These are phyloP conservation scores for Lymantria dispar DNA, from an alignment of 2,888 invertebrate genomes.

Conservation along the genomic window DNA sequence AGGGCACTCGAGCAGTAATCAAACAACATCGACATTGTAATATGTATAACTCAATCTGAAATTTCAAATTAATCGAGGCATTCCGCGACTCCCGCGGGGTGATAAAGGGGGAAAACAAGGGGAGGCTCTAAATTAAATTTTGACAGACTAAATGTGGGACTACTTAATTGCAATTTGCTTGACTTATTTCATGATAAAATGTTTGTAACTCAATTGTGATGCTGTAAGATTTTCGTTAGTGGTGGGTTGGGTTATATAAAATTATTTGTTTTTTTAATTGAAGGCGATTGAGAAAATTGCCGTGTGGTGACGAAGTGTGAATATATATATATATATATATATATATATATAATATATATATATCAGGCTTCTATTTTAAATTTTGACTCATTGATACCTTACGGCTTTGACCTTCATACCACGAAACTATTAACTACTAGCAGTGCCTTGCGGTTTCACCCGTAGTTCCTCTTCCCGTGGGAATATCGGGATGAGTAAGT, in stretches of 20 bases:
- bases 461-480: too few species aligned
- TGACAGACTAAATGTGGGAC: constrained; percentile 42
- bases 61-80: constrained; percentile 49
- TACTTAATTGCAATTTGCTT: constrained; percentile 59
- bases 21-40: constrained; percentile 26
- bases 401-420: too few species aligned
- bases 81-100: constrained; percentile 22
- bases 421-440: too few species aligned
- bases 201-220: constrained; percentile 31
- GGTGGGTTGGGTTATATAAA: constrained; percentile 3
- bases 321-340: too few species aligned
- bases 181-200: constrained; percentile 46
- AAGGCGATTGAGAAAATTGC: too few species aligned
- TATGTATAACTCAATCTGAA: constrained; percentile 43
- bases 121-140: constrained; percentile 51
- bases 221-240: constrained; percentile 25
- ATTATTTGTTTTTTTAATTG: too few species aligned
- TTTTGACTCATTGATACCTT: too few species aligned
- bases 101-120: constrained; percentile 8
- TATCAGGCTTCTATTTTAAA: too few species aligned
- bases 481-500: too few species aligned
- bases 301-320: too few species aligned
- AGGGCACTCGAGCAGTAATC: constrained; percentile 9
- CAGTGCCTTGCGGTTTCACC: too few species aligned
- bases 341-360: too few species aligned